A percentile compares a stretch with the other conserved stretches of the same genome.
These are phyloP conservation scores for Galaxea fascicularis DNA, from an alignment of 92 coral and sea anemone species.

Conservation along the genomic window DNA sequence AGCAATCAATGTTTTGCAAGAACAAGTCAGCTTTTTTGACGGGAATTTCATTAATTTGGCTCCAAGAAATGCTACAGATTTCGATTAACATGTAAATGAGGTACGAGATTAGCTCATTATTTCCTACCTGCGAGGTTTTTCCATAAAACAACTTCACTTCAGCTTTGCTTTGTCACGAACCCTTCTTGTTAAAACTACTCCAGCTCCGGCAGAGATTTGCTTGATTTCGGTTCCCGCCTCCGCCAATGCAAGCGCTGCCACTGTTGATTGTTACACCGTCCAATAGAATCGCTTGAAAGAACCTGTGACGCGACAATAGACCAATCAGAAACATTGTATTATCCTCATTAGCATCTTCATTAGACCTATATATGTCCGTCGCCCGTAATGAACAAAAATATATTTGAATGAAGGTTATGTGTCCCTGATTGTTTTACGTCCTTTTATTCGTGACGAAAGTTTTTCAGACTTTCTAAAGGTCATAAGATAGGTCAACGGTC, in stretches of 20 bases:
- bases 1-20: not conserved
- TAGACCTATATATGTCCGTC: not conserved
- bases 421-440: not conserved
- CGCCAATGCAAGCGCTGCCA: slow-evolving; percentile 1
- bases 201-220: not conserved
- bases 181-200: not conserved
- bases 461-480: not conserved
- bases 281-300: slow-evolving; percentile 55
- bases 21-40: not conserved
- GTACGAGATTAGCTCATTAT: not conserved
- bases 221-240: slow-evolving; percentile 13
- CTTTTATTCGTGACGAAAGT: not conserved
- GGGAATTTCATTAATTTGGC: not conserved
- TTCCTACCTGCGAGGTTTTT: slow-evolving; percentile 46
- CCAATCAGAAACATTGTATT: slow-evolving; percentile 56
- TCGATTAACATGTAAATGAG: not conserved
- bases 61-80: not conserved
- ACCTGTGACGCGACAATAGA: slow-evolving; percentile 52
- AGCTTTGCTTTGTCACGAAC: not conserved
- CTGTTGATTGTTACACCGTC: slow-evolving; percentile 18
- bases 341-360: not conserved
- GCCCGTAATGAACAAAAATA: not conserved
- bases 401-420: not conserved
- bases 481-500: too few species aligned
- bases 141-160: slow-evolving; percentile 26